These are phyloP conservation scores for Platycnemis pennipes DNA, from an alignment of 2,888 invertebrate species.

Conservation along the genomic window DNA sequence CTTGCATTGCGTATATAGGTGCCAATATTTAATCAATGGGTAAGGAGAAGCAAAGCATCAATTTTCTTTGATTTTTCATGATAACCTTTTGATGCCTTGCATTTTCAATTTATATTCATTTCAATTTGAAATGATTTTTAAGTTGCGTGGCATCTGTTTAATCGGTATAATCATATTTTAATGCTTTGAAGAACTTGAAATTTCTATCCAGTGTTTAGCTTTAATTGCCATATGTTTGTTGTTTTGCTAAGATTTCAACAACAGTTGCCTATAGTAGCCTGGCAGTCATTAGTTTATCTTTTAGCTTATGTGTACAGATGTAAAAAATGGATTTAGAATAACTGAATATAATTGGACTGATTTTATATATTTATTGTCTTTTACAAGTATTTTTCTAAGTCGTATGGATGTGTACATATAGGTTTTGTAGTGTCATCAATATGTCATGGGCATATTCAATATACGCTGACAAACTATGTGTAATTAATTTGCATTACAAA, in stretches of 20 bases:
- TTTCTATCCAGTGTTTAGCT: not conserved
- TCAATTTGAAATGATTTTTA: no score
- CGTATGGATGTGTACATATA: conserved; percentile 47
- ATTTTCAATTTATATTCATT: no score
- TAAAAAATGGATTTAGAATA: conserved; percentile 35
- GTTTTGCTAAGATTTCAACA: not conserved
- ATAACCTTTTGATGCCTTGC: no score
- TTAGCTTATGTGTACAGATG: conserved; percentile 21
- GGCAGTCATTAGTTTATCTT: conserved; percentile 35
- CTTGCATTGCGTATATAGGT: no score
- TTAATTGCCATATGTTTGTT: not conserved
- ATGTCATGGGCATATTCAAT: not conserved
- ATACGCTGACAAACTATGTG: conserved; percentile 6
- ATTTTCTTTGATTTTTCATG: not conserved
- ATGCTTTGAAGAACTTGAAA: not conserved
- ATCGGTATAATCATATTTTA: no score
- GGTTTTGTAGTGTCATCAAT: not conserved
- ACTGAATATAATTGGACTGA: conserved; percentile 32
- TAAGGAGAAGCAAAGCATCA: no score
- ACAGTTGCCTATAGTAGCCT: not conserved
- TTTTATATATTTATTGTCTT: conserved; percentile 57
- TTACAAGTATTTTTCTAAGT: conserved; percentile 61
- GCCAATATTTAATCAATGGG: no score
- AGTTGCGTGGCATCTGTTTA: no score
- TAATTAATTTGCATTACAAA: conserved; percentile 24